phyloP scores from a whole-genome alignment of 2,113 vertebrate genomes.

The Puffinus mauretanicus region DNA sequence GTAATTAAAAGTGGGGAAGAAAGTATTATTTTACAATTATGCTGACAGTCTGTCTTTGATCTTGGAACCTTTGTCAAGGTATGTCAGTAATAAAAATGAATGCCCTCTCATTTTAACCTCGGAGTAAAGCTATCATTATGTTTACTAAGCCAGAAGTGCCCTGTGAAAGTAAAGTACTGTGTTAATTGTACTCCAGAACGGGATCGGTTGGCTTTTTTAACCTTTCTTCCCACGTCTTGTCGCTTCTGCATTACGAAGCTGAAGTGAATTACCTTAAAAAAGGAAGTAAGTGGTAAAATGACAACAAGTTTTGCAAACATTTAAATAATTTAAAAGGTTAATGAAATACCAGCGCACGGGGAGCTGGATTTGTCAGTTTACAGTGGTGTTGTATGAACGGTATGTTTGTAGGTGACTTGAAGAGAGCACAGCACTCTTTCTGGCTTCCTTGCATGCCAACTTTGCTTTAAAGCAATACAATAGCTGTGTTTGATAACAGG shows the following conservation, averaged over 20 bases:
- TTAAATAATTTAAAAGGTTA: neutral
- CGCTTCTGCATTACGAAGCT: neutral
- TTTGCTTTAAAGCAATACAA: neutral
- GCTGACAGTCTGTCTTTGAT: conserved; percentile 24
- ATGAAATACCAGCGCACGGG: neutral
- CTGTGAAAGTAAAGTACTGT: neutral
- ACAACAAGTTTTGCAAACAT: neutral
- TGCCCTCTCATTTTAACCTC: neutral
- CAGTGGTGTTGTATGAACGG: neutral
- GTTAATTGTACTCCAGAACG: neutral
- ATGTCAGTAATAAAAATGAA: neutral
- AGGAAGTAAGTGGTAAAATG: neutral
- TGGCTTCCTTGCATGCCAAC: neutral
- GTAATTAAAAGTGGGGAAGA: conserved; percentile 35
- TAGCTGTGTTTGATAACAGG: neutral
- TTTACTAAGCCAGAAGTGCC: conserved; percentile 37
- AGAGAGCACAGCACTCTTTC: neutral
- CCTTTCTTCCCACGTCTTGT: conserved; percentile 4
- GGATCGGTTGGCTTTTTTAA: neutral
- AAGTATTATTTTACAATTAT: conserved; percentile 51
- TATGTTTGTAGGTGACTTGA: neutral
- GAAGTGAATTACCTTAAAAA: neutral
- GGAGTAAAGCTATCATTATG: conserved; percentile 8
- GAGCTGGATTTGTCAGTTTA: neutral
- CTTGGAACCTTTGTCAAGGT: conserved; percentile 41